Base-by-base conservation (phyloP, 2,888 invertebrate genomes). In the Chironomus tentans region DNA sequence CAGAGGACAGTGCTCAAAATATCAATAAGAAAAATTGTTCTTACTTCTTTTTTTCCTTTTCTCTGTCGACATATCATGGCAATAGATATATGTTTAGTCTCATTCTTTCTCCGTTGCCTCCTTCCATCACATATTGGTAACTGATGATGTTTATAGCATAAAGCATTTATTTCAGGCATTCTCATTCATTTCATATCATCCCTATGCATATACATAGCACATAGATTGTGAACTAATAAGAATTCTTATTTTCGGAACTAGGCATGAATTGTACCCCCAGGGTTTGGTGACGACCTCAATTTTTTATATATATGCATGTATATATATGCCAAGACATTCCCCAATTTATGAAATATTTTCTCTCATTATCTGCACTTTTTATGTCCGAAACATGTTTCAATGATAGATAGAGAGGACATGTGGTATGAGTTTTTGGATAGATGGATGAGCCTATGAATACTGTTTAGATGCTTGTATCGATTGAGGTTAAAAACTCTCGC, bases 291-390 rank as follows among this genome's bases (percentile, higher is more conserved):
- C 15, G 68, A 74, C 74, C 74, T 48, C 47, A 74, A 74, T 74
- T 65, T 38, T 74, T 68, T 28, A n/a, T n/a, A n/a, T n/a, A n/a
- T 28, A 3, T 28, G 61, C 28, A 1, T 72, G 1, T 38, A 10
- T 38, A 38, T 38, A 10, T 48, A 68, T 74, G 65, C 50, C 15
- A 72, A 18, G 62, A n/a, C 68, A 62, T 48, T 24, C 13, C 28
- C 46, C 48, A 47, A 74, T 74, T 74, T 48, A 74, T 74, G 68
- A 68, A 65, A 74, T 62, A 74, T 65, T 47, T 71, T 68, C 48
- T 74, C 48, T 74, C 74, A 74, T 74, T 74, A 74, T 74, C 50
- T 47, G 28, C 21, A 21, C 21, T 61, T 56, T 28, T 71, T 22
- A 68, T 68, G 46, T 28, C 46, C 24, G 65, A 22, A 65, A 65